Evolutionary conservation across 2,888 invertebrate genomes (phyloP), one percentile per base, ranked within the genome.

Genomic region (Glaucopsyche alexis): DNA sequence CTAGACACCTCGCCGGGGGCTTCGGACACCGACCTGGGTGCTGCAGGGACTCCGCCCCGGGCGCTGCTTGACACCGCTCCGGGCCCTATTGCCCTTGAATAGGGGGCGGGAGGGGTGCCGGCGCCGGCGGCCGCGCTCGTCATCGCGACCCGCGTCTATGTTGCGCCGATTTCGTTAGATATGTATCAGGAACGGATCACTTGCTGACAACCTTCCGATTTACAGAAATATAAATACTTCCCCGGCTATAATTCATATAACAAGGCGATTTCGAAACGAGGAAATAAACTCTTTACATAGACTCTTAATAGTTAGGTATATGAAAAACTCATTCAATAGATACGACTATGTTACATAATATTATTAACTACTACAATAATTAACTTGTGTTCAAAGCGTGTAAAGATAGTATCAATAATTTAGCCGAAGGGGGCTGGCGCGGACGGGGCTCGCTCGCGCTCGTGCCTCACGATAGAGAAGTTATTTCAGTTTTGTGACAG

Each of bases 321-420:
- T 50, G 72, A 66, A 71, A 45, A 71, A 50, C 16, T 52, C 52
- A 71, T 52, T 52, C 7, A 29, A 64, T n/a, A 67, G 29, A 60
- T 60, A 60, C 29, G 14, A 29, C 29, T 65, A 65, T 52, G 66
- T 66, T 42, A 50, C 66, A 52, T 47, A 66, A 40, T 66, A 66
- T 49, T 40, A 8, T 7, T 8, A 11, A 29, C 72, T 72, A 75
- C 60, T 75, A 76, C 75, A 75, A 76, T 76, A 78, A 72, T 76
- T 77, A 75, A 77, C 77, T 78, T 76, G 77, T 77, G 76, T 71
- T 78, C 74, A 74, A 80, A 81, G 82, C 81, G 81, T 81, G 66
- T 50, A 66, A 49, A 72, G 66, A 66, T 66, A 60, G 13, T 60
- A 72, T 66, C 49, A 66, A 49, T 65, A 66, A 29, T 14, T 19